Evolutionary conservation across 2,113 vertebrate genomes (phyloP).

Genomic region (Platycercus adscitus): DNA sequence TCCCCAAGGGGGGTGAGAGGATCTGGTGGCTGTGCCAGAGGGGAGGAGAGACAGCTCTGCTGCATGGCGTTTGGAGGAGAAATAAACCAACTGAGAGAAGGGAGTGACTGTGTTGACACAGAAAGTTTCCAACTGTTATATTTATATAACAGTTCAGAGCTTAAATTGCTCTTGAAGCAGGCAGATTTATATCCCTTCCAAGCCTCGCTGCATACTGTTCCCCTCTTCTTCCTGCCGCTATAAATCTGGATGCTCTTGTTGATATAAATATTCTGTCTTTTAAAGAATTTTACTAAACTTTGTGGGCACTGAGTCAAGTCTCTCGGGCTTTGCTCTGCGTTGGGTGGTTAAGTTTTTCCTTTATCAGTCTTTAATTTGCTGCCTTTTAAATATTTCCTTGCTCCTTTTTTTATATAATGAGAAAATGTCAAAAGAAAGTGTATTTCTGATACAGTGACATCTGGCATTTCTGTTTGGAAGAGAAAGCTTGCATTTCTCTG

Average conservation of each 20-base stretch:
- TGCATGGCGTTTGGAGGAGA: not conserved
- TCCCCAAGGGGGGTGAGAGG: not conserved
- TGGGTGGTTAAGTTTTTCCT: not conserved
- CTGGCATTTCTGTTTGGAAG: not conserved
- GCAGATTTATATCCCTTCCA: constrained; percentile 46
- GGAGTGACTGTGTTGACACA: constrained; percentile 33
- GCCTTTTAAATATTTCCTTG: not conserved
- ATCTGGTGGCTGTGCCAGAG: not conserved
- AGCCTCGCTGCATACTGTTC: constrained; percentile 16
- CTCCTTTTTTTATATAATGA: not conserved
- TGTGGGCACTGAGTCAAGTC: not conserved
- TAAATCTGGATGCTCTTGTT: constrained; percentile 46
- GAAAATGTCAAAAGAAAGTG: not conserved
- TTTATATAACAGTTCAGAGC: constrained; percentile 26
- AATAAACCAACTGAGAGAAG: not conserved
- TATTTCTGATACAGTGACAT: not conserved
- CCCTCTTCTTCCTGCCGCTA: not conserved
- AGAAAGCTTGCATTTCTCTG: not conserved
- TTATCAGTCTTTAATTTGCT: not conserved
- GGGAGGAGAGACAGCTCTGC: not conserved
- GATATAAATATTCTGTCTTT: not conserved
- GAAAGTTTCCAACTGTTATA: constrained; percentile 43
- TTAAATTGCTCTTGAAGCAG: constrained; percentile 33
- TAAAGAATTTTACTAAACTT: constrained; percentile 14
- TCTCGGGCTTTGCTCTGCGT: not conserved